Conservation (phyloP, 2,113 vertebrate genomes). For the Meleagris gallopavo region DNA sequence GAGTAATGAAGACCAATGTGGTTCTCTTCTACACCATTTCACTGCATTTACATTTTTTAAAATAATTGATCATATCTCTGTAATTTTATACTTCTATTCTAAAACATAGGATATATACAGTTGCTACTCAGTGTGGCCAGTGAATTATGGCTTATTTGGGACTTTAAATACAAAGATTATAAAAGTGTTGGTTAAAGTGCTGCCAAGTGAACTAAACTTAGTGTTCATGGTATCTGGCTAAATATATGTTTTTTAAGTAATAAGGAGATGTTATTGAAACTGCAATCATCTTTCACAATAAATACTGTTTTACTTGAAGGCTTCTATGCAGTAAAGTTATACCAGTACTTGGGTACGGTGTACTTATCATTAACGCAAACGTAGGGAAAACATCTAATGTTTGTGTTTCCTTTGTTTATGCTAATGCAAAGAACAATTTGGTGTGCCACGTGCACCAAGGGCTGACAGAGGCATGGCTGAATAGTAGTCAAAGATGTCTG, state of each 20-base stretch:
- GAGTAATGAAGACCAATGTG: constrained; percentile 39
- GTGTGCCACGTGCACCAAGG: background rate
- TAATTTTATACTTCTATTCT: constrained; percentile 75
- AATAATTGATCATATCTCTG: constrained; percentile 75
- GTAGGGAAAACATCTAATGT: constrained; percentile 15
- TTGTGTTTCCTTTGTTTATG: constrained; percentile 45
- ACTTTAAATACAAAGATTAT: constrained; percentile 77
- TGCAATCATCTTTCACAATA: constrained; percentile 76
- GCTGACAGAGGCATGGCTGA: background rate
- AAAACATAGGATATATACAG: constrained; percentile 69
- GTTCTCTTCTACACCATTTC: constrained; percentile 50
- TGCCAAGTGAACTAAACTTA: constrained; percentile 78
- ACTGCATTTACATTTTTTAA: constrained; percentile 47
- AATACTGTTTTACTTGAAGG: constrained; percentile 73
- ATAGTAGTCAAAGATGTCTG: background rate
- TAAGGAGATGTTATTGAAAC: constrained; percentile 75
- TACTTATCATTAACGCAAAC: constrained; percentile 70
- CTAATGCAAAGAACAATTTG: constrained; percentile 49
- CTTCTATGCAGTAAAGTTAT: constrained; percentile 63
- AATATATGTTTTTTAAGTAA: constrained; percentile 76
- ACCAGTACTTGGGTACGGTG: constrained; percentile 46
- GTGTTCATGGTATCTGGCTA: constrained; percentile 72
- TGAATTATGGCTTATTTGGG: constrained; percentile 76
- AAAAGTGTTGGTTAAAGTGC: constrained; percentile 63
- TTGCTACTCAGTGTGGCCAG: constrained; percentile 61